Conservation (phyloP, 2,797 vertebrate species). For the Heteromormyrus szaboi region DNA sequence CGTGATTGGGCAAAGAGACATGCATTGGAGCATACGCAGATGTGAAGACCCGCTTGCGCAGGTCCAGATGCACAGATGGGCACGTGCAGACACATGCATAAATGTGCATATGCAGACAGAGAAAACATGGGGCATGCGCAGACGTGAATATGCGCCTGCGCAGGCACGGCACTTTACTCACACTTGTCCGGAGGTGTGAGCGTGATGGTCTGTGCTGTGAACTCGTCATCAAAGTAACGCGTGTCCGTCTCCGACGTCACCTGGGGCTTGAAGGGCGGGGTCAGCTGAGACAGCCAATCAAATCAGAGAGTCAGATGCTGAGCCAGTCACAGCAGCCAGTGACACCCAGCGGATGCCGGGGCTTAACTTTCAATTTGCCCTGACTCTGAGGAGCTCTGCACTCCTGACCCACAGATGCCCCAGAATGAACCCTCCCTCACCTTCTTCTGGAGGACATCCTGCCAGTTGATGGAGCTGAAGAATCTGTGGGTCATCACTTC, state of each 20-base stretch:
- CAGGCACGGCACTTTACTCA: conserved; percentile 49
- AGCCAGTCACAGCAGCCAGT: background rate
- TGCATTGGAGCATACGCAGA: background rate
- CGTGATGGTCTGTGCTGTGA: conserved; percentile 82
- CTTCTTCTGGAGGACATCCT: conserved; percentile 78
- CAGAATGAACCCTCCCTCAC: conserved; percentile 39
- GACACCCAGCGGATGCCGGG: no score
- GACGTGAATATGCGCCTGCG: background rate
- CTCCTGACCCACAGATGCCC: background rate
- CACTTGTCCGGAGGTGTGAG: conserved; percentile 80
- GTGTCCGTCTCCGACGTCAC: conserved; percentile 83
- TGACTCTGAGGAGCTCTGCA: background rate
- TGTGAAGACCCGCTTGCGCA: background rate
- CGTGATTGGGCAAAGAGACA: background rate
- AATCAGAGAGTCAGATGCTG: conserved; percentile 1
- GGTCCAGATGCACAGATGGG: background rate
- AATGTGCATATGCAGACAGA: background rate
- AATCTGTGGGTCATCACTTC: conserved; percentile 84
- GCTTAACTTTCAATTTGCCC: background rate
- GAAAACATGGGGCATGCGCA: background rate
- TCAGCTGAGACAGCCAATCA: conserved; percentile 54
- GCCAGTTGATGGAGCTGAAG: conserved; percentile 74
- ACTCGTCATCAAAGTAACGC: conserved; percentile 82
- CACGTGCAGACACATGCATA: background rate
- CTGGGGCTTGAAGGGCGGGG: conserved; percentile 78